Evolutionary conservation across 2,113 vertebrate species (phyloP).

Genomic region (Oceanodroma tethys): DNA sequence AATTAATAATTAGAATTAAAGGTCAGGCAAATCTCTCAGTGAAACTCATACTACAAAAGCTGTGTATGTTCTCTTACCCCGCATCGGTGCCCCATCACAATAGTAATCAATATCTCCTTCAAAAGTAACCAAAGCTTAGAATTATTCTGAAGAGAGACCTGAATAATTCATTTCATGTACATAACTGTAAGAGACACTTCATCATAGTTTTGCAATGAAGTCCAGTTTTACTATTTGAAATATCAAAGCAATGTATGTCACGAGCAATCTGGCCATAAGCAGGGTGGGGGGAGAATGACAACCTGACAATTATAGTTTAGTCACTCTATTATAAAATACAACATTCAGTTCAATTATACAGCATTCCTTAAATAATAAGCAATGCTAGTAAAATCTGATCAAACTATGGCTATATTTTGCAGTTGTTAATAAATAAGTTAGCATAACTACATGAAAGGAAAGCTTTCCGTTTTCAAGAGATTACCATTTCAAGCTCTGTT

Average conservation of each 20-base stretch:
- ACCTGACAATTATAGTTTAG: neutral
- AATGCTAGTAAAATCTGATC: neutral
- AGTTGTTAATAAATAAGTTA: slow-evolving; percentile 39
- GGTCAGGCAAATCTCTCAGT: neutral
- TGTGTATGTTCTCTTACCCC: neutral
- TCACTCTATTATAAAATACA: neutral
- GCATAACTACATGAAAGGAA: neutral
- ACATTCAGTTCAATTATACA: neutral
- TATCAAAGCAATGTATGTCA: neutral
- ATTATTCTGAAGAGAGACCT: neutral
- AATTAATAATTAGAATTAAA: neutral
- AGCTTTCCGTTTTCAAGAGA: slow-evolving; percentile 30
- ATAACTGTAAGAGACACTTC: neutral
- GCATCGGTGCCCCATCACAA: neutral
- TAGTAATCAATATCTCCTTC: neutral
- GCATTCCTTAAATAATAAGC: neutral
- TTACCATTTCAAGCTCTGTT: slow-evolving; percentile 2
- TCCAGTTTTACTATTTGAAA: neutral
- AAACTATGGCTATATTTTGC: neutral
- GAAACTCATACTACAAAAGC: neutral
- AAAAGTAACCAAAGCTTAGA: neutral
- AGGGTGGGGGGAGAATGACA: neutral
- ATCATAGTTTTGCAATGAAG: neutral
- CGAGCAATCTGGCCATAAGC: neutral
- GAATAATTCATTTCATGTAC: neutral